These are phyloP conservation scores for Emmelina monodactyla DNA, from an alignment of 2,888 invertebrate species.

Conservation along the genomic window DNA sequence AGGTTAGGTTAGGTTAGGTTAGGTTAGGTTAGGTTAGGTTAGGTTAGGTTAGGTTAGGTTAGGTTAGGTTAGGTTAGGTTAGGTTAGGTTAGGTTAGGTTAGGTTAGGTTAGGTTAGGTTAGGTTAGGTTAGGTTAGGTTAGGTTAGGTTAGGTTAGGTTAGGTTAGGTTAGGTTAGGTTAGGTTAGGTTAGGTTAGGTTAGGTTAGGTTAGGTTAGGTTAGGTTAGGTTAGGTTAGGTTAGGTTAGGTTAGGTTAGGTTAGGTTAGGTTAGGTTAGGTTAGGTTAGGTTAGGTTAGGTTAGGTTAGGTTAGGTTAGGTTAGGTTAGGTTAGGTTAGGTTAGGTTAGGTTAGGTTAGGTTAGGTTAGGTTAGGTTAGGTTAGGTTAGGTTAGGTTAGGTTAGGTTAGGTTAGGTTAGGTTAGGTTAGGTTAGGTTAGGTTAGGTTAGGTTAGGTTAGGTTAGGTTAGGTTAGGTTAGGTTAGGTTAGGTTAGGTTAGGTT, in stretches of 20 bases:
- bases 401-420: conserved; percentile 8
- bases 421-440: conserved; percentile 8
- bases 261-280: conserved; percentile 15
- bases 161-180: too few relatives aligned
- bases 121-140: too few relatives aligned
- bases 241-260: conserved; percentile 15
- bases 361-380: conserved; percentile 8
- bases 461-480: conserved; percentile 7
- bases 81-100: too few relatives aligned
- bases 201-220: too few relatives aligned
- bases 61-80: too few relatives aligned
- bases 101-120: too few relatives aligned
- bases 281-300: conserved; percentile 16
- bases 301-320: conserved; percentile 14
- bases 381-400: conserved; percentile 8
- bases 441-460: conserved; percentile 8
- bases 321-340: conserved; percentile 11
- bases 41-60: too few relatives aligned
- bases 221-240: too few relatives aligned
- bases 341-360: conserved; percentile 6
- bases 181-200: too few relatives aligned
- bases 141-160: too few relatives aligned
- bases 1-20: too few relatives aligned
- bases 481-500: conserved; percentile 11
- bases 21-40: too few relatives aligned